phyloP scores from a whole-genome alignment of 2,797 vertebrate species.

The Columba guinea region DNA sequence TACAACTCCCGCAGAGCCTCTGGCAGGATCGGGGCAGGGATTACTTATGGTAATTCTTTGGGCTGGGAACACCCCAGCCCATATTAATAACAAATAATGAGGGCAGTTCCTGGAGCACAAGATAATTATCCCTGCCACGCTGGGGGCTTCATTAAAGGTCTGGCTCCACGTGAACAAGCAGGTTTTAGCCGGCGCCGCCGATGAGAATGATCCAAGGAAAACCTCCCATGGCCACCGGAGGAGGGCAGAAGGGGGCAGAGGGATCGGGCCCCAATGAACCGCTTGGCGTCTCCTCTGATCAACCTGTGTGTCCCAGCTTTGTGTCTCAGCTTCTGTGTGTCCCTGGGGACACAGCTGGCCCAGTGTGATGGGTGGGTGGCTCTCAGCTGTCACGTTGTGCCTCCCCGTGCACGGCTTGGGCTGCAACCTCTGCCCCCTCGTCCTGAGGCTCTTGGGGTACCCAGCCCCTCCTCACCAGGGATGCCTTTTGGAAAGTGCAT shows the following conservation, averaged over 20 bases:
- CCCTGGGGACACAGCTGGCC: not conserved
- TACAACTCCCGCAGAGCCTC: not conserved
- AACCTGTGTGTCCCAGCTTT: not conserved
- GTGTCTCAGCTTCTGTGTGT: not conserved
- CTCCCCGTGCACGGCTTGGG: not conserved
- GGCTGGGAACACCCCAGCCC: not conserved
- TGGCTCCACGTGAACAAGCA: not conserved
- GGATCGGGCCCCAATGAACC: not conserved
- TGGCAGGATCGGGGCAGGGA: not conserved
- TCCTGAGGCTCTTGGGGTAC: not conserved
- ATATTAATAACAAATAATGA: not conserved
- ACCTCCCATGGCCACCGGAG: not conserved
- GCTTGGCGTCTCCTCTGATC: not conserved
- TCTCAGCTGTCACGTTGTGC: not conserved
- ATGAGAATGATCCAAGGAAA: not conserved
- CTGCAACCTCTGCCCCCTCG: not conserved
- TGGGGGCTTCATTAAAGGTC: not conserved
- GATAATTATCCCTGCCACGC: not conserved
- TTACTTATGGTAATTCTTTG: not conserved
- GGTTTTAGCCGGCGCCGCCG: accelerated
- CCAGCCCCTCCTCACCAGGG: not conserved
- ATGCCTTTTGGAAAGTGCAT: not conserved
- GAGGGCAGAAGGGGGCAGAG: slow-evolving; percentile 41
- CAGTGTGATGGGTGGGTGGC: not conserved
- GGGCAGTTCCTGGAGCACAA: not conserved